A percentile compares a stretch with the other conserved stretches of the same genome.
These are phyloP conservation scores for Drosophila aldrichi DNA, from an alignment of 2,888 invertebrate species.

Conservation along the genomic window DNA sequence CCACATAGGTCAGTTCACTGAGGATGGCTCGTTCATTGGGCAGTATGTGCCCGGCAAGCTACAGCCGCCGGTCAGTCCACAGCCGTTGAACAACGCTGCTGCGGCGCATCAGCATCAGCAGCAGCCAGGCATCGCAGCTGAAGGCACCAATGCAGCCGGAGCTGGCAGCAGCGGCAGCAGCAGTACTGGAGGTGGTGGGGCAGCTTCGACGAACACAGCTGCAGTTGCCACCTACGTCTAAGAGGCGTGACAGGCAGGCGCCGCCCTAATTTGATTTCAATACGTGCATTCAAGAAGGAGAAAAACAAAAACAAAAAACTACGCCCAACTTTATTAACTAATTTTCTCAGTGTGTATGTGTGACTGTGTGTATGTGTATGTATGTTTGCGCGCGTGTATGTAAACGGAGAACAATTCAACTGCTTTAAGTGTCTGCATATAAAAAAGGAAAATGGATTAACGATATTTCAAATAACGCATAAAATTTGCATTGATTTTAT, in stretches of 20 bases:
- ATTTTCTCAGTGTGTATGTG: constrained; percentile 38
- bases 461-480: constrained; percentile 38
- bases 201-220: constrained; percentile 59
- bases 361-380: neutral
- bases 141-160: constrained; percentile 16
- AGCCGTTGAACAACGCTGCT: constrained; percentile 77
- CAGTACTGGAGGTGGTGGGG: constrained; percentile 19
- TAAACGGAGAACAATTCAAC: constrained; percentile 24
- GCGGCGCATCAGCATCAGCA: constrained; percentile 82
- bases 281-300: constrained; percentile 23
- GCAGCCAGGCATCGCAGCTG: constrained; percentile 12
- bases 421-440: constrained; percentile 69
- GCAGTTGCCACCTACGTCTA: constrained; percentile 89
- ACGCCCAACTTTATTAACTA: constrained; percentile 42
- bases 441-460: constrained; percentile 6
- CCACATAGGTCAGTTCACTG: constrained; percentile 92
- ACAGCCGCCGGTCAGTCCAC: constrained; percentile 87
- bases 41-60: constrained; percentile 95
- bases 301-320: constrained; percentile 4
- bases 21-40: constrained; percentile 98
- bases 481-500: constrained; percentile 41
- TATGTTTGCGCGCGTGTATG: constrained; percentile 1
- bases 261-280: constrained; percentile 35
- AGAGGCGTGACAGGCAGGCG: constrained; percentile 56
- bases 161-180: constrained; percentile 21